phyloP scores from a whole-genome alignment of 2,113 vertebrate genomes.

The Elgaria multicarinata region DNA sequence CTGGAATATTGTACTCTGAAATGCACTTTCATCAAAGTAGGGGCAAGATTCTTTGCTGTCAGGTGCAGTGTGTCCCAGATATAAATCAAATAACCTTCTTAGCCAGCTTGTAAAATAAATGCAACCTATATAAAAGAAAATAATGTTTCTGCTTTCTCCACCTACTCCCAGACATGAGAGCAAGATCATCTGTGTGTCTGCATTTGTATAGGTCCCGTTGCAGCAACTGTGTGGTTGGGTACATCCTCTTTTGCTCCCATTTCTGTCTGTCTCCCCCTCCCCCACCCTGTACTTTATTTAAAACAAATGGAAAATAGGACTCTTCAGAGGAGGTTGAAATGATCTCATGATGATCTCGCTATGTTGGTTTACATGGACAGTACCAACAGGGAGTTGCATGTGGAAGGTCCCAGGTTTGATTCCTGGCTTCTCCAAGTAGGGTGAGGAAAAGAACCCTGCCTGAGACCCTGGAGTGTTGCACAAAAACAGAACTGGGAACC shows the following conservation, averaged over 20 bases:
- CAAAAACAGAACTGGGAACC: too few relatives aligned
- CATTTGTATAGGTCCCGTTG: neutral
- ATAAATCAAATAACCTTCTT: too few relatives aligned
- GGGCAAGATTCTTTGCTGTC: neutral
- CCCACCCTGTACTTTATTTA: neutral
- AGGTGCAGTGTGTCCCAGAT: neutral
- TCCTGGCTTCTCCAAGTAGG: too few relatives aligned
- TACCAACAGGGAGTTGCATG: too few relatives aligned
- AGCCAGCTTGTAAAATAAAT: neutral
- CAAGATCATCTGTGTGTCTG: neutral
- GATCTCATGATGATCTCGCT: neutral
- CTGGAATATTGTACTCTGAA: neutral
- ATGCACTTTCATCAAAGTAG: neutral
- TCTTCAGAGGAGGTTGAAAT: neutral
- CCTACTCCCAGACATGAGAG: neutral
- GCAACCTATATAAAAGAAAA: neutral
- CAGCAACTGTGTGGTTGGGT: neutral
- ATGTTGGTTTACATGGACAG: neutral
- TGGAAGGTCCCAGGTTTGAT: too few relatives aligned
- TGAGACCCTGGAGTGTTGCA: too few relatives aligned
- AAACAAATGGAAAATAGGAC: neutral
- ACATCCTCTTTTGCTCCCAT: neutral
- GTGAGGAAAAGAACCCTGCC: too few relatives aligned
- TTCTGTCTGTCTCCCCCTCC: neutral
- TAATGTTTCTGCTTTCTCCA: neutral